Conservation (phyloP, 2,797 vertebrate species). For the Myotis planiceps region DNA sequence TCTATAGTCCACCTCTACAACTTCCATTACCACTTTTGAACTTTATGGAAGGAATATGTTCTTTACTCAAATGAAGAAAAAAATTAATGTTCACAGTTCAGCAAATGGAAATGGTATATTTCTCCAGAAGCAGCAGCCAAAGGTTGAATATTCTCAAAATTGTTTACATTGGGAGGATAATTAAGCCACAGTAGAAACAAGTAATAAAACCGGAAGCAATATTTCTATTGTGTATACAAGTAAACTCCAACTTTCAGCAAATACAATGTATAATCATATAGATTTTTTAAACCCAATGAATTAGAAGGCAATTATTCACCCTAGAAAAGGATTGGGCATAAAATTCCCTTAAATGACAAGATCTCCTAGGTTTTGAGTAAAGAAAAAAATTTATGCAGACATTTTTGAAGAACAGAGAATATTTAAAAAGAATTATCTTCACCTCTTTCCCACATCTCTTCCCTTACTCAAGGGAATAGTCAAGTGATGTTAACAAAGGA, state of each 20-base stretch:
- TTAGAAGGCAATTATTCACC: not conserved
- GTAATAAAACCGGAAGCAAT: not conserved
- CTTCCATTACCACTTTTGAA: not conserved
- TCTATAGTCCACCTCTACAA: not conserved
- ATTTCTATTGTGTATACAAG: not conserved
- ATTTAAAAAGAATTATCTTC: conserved; percentile 2
- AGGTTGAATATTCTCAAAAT: not conserved
- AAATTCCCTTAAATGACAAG: not conserved
- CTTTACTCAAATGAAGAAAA: conserved; percentile 10
- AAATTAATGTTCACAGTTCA: not conserved
- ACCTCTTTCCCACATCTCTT: not conserved
- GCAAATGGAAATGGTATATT: not conserved
- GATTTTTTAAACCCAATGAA: not conserved
- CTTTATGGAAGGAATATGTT: not conserved
- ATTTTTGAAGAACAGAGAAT: not conserved
- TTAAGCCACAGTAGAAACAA: not conserved
- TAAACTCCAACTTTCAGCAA: not conserved
- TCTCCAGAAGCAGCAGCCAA: not conserved
- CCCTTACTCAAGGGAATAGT: not conserved
- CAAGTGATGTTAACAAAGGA: not conserved
- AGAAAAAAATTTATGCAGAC: not conserved
- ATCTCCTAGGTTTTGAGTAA: not conserved
- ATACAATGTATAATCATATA: not conserved
- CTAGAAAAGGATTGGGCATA: not conserved
- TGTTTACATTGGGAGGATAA: not conserved